Conservation (phyloP, 2,888 invertebrate genomes). For the Drosophila kambysellisi region DNA sequence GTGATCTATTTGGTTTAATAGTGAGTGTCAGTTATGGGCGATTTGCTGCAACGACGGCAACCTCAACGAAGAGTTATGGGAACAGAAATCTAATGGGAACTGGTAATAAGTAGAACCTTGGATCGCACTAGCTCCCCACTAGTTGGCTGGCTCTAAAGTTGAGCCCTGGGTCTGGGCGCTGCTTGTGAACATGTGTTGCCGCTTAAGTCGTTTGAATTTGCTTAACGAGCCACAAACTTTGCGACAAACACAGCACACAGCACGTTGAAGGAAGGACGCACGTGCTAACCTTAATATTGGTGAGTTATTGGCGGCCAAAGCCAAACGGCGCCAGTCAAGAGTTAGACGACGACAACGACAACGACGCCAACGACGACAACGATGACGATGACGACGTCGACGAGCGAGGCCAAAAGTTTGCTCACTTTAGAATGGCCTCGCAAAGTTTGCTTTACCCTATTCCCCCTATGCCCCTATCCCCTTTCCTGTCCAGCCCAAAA, state of each 20-base stretch:
- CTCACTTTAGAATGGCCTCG: slow-evolving; percentile 69
- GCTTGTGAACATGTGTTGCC: slow-evolving; percentile 80
- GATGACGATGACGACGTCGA: slow-evolving; percentile 10
- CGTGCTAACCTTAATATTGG: slow-evolving; percentile 80
- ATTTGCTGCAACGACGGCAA: slow-evolving; percentile 68
- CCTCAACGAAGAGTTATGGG: slow-evolving; percentile 56
- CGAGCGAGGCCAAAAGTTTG: slow-evolving; percentile 67
- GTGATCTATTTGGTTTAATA: slow-evolving; percentile 72
- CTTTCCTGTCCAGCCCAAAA: background rate
- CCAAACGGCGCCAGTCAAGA: slow-evolving; percentile 78
- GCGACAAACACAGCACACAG: slow-evolving; percentile 69
- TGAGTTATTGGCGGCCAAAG: slow-evolving; percentile 81
- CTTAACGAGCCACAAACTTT: slow-evolving; percentile 82
- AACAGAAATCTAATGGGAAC: slow-evolving; percentile 33
- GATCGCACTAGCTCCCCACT: slow-evolving; percentile 2
- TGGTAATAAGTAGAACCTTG: slow-evolving; percentile 20
- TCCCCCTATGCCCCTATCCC: background rate
- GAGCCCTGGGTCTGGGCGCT: slow-evolving; percentile 26
- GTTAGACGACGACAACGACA: slow-evolving; percentile 53
- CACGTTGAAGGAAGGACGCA: slow-evolving; percentile 55
- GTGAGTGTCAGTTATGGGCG: slow-evolving; percentile 61
- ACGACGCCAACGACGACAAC: slow-evolving; percentile 6
- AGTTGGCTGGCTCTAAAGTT: background rate
- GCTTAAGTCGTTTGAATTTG: slow-evolving; percentile 81
- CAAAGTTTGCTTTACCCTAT: slow-evolving; percentile 50